Percentiles rank a stretch among this genome's conserved stretches.
These are phyloP conservation scores for Cuculus canorus DNA, from an alignment of 2,797 vertebrate species.

Conservation along the genomic window DNA sequence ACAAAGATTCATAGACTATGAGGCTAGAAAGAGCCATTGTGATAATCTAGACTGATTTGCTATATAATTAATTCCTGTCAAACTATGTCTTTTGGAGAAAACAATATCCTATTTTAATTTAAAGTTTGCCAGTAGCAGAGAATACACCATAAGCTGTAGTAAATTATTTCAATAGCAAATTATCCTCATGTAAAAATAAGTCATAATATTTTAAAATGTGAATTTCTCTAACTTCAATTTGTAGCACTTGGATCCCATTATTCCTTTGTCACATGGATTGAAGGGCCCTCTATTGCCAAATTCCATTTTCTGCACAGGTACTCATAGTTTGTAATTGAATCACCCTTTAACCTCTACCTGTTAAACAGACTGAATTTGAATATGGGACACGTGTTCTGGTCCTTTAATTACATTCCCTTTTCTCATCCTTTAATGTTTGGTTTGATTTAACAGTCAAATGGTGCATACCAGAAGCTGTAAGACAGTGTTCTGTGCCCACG, in stretches of 20 bases:
- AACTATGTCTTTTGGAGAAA: conserved; percentile 28
- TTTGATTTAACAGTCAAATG: not conserved
- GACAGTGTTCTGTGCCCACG: not conserved
- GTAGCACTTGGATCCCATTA: not conserved
- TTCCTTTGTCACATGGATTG: not conserved
- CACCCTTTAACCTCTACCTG: conserved; percentile 28
- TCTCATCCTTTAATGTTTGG: not conserved
- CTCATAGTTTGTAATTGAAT: not conserved
- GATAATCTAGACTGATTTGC: conserved; percentile 45
- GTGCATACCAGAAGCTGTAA: not conserved
- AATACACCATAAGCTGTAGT: conserved; percentile 17
- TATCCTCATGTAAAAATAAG: conserved; percentile 27
- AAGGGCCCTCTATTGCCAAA: conserved; percentile 4
- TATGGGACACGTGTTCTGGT: not conserved
- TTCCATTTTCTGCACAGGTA: conserved; percentile 40
- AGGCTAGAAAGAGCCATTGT: conserved; percentile 45
- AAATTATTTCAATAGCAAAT: conserved; percentile 49
- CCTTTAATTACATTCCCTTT: conserved; percentile 24
- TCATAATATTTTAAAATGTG: conserved; percentile 36
- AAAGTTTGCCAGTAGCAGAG: conserved; percentile 31
- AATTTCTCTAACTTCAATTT: not conserved
- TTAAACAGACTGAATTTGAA: conserved; percentile 28
- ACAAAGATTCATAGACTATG: conserved; percentile 28
- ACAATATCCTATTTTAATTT: conserved; percentile 51
- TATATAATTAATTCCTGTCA: conserved; percentile 53